Base-by-base conservation (phyloP, 2,888 invertebrate genomes). In the Eupithecia inturbata region DNA sequence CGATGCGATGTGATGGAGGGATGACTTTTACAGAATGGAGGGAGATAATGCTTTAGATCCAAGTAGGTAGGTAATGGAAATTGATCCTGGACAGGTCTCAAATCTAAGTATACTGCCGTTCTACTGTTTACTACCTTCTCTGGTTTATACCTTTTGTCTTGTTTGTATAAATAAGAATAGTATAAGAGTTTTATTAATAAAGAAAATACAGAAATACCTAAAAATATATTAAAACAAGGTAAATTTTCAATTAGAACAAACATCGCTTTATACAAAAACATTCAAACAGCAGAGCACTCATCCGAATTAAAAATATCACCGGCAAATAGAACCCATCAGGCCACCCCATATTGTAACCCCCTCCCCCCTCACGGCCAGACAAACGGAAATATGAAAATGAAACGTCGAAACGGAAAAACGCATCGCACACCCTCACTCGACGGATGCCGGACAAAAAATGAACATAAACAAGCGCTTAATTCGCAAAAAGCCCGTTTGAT, bases 401-500 rank as follows among this genome's bases (percentile, higher is more conserved):
- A 93, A 92, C 91, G 87, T 87, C 88, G 88, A 89, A 91, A 92
- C 91, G 92, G 91, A 92, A 92, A 93, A 93, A 93, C 93, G 92
- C 90, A 92, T 92, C 88, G 89, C 87, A 88, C 90, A 89, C 87
- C 84, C 83, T 88, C 89, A 81, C 90, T 86, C 88, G 88, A 77
- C 87, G 86, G 82, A 84, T 80, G 87, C 84, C 80, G 92, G 89
- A 91, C 92, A 93, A 93, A 93, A 93, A 93, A 90, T 92, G 92
- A 93, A 92, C 90, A 92, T 89, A 92, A 92, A 89, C 92, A 89
- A 85, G 85, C 92, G 92, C 91, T 93, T 94, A 94, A 94, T 95
- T 95, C 93, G 94, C 93, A 94, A 94, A 94, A 93, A 95, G 94
- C 91, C 92, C 94, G 94, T 94, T 95, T 95, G 95, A 94, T 94